phyloP scores from a whole-genome alignment of 1,140 invertebrate genomes.

The Oncopodura yosiiana region DNA sequence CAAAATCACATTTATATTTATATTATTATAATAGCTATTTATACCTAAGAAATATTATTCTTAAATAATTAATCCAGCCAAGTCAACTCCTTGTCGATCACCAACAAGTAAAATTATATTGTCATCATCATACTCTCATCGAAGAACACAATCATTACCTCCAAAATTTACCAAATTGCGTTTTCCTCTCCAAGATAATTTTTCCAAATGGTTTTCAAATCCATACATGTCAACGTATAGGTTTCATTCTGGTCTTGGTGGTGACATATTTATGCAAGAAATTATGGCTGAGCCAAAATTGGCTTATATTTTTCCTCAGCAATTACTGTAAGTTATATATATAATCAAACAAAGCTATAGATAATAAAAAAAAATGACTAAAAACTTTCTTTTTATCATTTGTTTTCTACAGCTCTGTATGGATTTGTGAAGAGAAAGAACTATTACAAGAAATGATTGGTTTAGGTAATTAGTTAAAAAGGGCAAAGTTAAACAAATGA shows the following conservation, averaged over 20 bases:
- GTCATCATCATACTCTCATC: conserved; percentile 48
- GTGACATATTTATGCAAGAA: conserved; percentile 85
- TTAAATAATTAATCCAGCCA: no score
- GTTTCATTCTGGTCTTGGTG: conserved; percentile 79
- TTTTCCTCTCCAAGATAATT: conserved; percentile 61
- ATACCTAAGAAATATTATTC: no score
- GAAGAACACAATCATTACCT: conserved; percentile 74
- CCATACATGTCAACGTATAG: conserved; percentile 72
- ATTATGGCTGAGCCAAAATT: conserved; percentile 83
- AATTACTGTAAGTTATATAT: conserved; percentile 66
- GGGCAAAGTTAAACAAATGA: no score
- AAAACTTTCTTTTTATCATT: conserved; percentile 17
- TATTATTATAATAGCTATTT: no score
- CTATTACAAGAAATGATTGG: conserved; percentile 77
- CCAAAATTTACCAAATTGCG: conserved; percentile 68
- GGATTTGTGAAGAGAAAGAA: conserved; percentile 85
- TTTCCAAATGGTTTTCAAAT: conserved; percentile 64
- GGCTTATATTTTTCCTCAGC: conserved; percentile 74
- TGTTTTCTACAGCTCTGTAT: conserved; percentile 58
- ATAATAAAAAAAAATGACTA: not conserved
- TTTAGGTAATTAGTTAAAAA: no score
- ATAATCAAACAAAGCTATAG: not conserved
- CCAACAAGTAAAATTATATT: not conserved
- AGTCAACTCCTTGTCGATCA: conserved; percentile 53
- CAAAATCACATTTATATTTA: no score